Evolutionary conservation across 2,888 invertebrate species (phyloP).

Genomic region (Aradus depressus): DNA sequence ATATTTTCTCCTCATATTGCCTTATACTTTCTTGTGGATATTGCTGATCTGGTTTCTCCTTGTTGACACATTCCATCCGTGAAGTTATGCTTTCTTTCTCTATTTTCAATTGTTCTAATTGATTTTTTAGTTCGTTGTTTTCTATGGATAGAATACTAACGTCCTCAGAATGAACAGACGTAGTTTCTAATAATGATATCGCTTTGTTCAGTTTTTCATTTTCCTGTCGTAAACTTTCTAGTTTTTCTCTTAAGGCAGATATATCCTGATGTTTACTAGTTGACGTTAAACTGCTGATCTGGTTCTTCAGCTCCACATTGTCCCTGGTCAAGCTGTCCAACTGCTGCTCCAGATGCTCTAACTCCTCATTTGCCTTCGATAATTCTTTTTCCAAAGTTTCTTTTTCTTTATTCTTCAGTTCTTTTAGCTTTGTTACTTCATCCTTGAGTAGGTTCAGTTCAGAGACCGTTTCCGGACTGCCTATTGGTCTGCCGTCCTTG

Average conservation of each 20-base stretch:
- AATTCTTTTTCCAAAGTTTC: slow-evolving; percentile 32
- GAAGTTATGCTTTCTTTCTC: not conserved
- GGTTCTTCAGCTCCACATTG: slow-evolving; percentile 1
- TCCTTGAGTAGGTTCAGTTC: slow-evolving; percentile 16
- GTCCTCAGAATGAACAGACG: not conserved
- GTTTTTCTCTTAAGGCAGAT: slow-evolving; percentile 19
- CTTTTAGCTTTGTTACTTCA: slow-evolving; percentile 14
- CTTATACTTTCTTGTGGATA: no score
- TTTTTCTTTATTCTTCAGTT: slow-evolving; percentile 24
- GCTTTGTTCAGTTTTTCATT: slow-evolving; percentile 13
- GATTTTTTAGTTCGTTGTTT: slow-evolving; percentile 7
- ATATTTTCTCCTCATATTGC: no score
- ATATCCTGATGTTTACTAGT: slow-evolving; percentile 24
- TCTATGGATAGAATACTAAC: slow-evolving; percentile 1
- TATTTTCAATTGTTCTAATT: no score
- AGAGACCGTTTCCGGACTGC: not conserved
- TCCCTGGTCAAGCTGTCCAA: slow-evolving; percentile 8
- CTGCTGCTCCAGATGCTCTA: slow-evolving; percentile 33
- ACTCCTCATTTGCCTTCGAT: slow-evolving; percentile 31
- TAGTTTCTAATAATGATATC: not conserved
- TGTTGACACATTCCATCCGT: not conserved
- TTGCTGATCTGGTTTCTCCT: no score
- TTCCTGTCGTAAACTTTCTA: slow-evolving; percentile 21
- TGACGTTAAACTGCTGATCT: slow-evolving; percentile 3
- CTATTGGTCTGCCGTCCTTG: slow-evolving; percentile 14